Evolutionary conservation across 2,113 vertebrate genomes (phyloP).

Genomic region (Myotis lucifugus): DNA sequence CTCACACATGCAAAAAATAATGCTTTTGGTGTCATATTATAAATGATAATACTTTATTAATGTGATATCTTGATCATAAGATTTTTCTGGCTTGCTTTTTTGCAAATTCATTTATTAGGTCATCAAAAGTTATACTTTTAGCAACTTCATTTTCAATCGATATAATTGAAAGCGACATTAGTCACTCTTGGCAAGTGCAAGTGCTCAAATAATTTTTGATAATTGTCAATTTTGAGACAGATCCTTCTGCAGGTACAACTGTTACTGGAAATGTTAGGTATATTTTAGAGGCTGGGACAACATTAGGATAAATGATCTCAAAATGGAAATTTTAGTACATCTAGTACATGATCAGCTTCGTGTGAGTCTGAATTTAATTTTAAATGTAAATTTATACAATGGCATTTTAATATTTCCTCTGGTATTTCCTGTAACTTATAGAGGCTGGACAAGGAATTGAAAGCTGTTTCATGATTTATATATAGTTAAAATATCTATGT

Average conservation of each 20-base stretch:
- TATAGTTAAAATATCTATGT: conserved; percentile 25
- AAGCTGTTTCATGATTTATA: neutral
- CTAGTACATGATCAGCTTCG: neutral
- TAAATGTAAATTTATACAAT: conserved; percentile 8
- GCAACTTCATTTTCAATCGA: conserved; percentile 28
- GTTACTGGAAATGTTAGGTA: neutral
- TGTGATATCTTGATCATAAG: neutral
- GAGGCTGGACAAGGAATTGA: neutral
- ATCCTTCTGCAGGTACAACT: neutral
- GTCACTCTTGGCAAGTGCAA: conserved; percentile 40
- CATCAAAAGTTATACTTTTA: conserved; percentile 23
- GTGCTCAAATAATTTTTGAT: conserved; percentile 31
- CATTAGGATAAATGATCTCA: conserved; percentile 6
- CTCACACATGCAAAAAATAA: neutral
- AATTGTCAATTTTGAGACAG: conserved; percentile 38
- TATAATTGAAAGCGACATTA: conserved; percentile 26
- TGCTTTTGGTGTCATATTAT: neutral
- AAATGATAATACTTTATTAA: neutral
- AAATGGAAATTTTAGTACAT: conserved; percentile 9
- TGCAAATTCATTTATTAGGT: conserved; percentile 47
- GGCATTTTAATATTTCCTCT: conserved; percentile 20
- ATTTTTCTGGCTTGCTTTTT: conserved; percentile 22
- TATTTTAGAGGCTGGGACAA: neutral
- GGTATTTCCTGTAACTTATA: neutral
- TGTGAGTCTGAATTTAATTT: conserved; percentile 52